Conservation (phyloP, 2,797 vertebrate species). For the Epinephelus awoara region DNA sequence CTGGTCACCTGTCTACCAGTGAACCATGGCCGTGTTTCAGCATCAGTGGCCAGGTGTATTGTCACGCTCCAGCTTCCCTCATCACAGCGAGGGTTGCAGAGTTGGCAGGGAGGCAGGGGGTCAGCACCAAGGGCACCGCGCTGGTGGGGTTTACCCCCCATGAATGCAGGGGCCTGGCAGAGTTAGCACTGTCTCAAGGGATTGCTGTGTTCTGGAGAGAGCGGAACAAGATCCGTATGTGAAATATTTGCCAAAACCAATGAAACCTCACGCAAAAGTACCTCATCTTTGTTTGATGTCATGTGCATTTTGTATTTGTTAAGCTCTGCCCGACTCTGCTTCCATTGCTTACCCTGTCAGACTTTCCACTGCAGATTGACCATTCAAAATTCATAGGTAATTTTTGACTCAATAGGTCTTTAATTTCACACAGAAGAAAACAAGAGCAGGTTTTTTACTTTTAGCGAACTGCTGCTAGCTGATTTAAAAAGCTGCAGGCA, state of each 20-base stretch:
- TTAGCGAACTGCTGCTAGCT: background rate
- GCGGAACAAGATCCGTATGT: slow-evolving; percentile 78
- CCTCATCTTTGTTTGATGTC: background rate
- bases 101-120: slow-evolving; percentile 72
- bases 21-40: slow-evolving; percentile 69
- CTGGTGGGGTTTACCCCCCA: slow-evolving; percentile 84
- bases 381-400: background rate
- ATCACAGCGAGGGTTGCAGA: slow-evolving; percentile 81
- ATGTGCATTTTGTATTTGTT: background rate
- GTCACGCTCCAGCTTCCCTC: slow-evolving; percentile 77
- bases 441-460: background rate
- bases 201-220: slow-evolving; percentile 86
- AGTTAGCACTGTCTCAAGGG: slow-evolving; percentile 77
- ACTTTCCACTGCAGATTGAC: background rate
- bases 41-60: slow-evolving; percentile 75
- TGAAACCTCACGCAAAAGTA: background rate
- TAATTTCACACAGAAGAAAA: background rate
- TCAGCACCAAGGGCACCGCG: slow-evolving; percentile 71
- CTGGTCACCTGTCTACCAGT: background rate
- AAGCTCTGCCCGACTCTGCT: background rate
- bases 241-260: slow-evolving; percentile 24
- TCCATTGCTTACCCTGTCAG: no score
- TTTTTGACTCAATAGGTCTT: background rate
- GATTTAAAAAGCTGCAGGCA: background rate
- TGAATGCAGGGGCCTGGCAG: slow-evolving; percentile 83